Evolutionary conservation across 1,140 invertebrate genomes (phyloP).

Genomic region (Drosophila pruinosa): DNA sequence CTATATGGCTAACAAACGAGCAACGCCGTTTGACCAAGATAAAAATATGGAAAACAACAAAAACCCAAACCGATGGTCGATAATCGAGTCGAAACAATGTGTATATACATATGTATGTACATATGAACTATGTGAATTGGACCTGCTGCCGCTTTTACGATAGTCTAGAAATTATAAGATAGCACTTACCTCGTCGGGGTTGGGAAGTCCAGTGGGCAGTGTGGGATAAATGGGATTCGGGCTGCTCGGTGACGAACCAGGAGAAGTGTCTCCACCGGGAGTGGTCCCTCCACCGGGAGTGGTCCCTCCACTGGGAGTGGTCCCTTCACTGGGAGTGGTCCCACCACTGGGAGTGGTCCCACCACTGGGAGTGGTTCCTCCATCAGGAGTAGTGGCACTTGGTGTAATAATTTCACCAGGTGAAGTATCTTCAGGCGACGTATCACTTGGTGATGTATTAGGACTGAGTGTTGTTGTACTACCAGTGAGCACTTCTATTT

Average conservation of each 20-base stretch:
- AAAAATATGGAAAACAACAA: constrained; percentile 35
- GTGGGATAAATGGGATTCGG: constrained; percentile 65
- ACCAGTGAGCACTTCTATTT: constrained; percentile 54
- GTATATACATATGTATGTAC: too few species aligned
- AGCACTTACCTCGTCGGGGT: constrained; percentile 66
- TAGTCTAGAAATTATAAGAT: constrained; percentile 9
- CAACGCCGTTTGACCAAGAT: constrained; percentile 23
- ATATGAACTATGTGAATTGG: constrained; percentile 56
- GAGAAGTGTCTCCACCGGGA: background rate
- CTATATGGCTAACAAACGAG: constrained; percentile 1
- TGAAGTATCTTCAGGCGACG: background rate
- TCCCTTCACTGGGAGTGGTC: background rate
- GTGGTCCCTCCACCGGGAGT: background rate
- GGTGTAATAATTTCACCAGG: background rate
- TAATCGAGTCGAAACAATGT: constrained; percentile 2
- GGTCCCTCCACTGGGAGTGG: background rate
- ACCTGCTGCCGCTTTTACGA: constrained; percentile 60
- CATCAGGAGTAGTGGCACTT: background rate
- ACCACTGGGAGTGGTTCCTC: constrained; percentile 4
- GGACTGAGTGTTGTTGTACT: constrained; percentile 45
- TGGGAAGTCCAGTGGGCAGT: constrained; percentile 68
- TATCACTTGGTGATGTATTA: constrained; percentile 5
- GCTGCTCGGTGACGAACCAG: background rate
- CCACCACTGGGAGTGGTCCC: constrained; percentile 20
- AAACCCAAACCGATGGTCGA: constrained; percentile 47